phyloP scores from a whole-genome alignment of 1,140 invertebrate species.

The Acromyrmex echinatior region DNA sequence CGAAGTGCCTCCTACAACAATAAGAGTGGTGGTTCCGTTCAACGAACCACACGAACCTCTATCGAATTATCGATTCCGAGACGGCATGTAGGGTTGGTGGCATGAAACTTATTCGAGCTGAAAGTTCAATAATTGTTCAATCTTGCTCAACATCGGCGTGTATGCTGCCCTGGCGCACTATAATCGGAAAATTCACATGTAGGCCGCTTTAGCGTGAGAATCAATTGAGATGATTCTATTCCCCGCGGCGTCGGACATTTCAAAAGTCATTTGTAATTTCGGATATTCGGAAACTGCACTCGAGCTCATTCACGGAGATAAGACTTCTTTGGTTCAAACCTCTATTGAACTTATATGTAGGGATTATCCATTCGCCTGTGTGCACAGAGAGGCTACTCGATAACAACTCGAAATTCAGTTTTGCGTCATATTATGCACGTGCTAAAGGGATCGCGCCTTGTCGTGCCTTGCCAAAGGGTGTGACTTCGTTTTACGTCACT shows the following conservation, averaged over 20 bases:
- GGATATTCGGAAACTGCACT: background rate
- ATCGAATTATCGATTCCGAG: conserved; percentile 76
- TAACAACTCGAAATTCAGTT: conserved; percentile 46
- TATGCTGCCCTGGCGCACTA: conserved; percentile 58
- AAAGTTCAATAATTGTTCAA: conserved; percentile 84
- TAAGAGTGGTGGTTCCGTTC: conserved; percentile 69
- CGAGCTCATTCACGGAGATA: background rate
- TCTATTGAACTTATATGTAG: background rate
- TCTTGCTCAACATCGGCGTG: conserved; percentile 78
- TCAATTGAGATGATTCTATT: conserved; percentile 18
- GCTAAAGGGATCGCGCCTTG: conserved; percentile 14
- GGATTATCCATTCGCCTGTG: background rate
- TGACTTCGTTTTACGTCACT: conserved; percentile 45
- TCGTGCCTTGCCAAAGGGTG: conserved; percentile 37
- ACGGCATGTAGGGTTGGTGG: conserved; percentile 76
- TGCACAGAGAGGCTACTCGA: background rate
- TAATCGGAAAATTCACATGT: conserved; percentile 66
- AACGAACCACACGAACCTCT: conserved; percentile 65
- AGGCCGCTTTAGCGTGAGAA: conserved; percentile 20
- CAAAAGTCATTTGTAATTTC: conserved; percentile 14
- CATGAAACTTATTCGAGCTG: conserved; percentile 79
- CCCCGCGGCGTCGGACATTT: background rate
- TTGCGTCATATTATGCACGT: conserved; percentile 47
- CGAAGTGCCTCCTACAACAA: conserved; percentile 19
- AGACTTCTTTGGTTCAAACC: background rate